Conservation (phyloP, 2,888 invertebrate species). For the Mantis religiosa region DNA sequence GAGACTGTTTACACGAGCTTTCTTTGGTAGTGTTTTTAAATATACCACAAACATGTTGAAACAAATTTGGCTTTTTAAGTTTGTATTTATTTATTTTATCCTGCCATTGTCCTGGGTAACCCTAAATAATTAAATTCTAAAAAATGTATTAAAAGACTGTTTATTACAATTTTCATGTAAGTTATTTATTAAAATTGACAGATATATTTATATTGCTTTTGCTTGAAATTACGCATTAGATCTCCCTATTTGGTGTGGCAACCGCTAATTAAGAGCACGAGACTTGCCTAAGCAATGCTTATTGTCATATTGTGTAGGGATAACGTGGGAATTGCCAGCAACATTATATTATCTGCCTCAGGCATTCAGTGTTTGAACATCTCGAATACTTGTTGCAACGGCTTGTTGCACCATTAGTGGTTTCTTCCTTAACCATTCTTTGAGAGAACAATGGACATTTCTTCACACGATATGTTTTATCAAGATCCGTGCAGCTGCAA, state of each 20-base stretch:
- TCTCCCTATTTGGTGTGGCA: background rate
- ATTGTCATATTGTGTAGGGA: background rate
- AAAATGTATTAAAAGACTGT: too few species aligned
- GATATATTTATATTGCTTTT: too few species aligned
- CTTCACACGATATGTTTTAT: background rate
- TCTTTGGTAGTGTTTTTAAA: too few species aligned
- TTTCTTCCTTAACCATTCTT: background rate
- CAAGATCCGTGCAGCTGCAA: background rate
- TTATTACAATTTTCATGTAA: too few species aligned
- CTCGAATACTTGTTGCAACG: background rate
- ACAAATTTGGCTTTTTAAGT: too few species aligned
- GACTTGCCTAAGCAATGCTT: background rate
- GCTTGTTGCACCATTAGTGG: background rate
- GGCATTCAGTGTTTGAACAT: background rate
- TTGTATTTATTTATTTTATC: too few species aligned
- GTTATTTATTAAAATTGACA: too few species aligned
- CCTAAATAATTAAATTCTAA: too few species aligned
- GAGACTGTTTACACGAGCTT: too few species aligned
- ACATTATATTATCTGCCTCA: background rate
- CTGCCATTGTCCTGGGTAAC: too few species aligned
- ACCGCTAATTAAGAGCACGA: background rate
- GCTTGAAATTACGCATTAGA: too few species aligned
- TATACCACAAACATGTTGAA: too few species aligned
- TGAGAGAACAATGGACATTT: background rate
- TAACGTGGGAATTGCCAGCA: background rate